A percentile compares a stretch with the other conserved stretches of the same genome.
Evolutionary conservation across 2,797 vertebrate species (phyloP).

Genomic region (Melanotaenia boesemani): DNA sequence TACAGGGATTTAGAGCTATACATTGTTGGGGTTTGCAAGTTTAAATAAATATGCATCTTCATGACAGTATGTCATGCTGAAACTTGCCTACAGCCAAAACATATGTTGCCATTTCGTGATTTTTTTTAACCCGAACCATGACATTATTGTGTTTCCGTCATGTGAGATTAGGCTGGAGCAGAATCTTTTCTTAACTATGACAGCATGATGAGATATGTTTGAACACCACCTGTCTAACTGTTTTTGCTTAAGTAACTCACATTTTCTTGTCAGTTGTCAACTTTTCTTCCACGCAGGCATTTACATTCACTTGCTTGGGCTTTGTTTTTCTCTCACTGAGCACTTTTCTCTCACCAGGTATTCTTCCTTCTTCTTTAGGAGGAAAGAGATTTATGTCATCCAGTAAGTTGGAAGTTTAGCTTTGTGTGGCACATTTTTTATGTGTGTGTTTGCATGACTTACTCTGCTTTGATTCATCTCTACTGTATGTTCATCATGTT

Average conservation of each 20-base stretch:
- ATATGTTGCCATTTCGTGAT: not conserved
- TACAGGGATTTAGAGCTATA: not conserved
- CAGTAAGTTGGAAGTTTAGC: slow-evolving; percentile 91
- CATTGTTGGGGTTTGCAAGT: not conserved
- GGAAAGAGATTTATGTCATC: slow-evolving; percentile 99
- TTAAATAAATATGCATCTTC: not conserved
- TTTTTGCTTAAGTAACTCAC: slow-evolving; percentile 27
- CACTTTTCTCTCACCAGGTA: slow-evolving; percentile 93
- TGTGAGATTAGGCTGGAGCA: not conserved
- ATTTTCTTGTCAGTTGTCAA: slow-evolving; percentile 18
- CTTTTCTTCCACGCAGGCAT: slow-evolving; percentile 12
- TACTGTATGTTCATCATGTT: slow-evolving; percentile 20
- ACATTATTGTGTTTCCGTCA: not conserved
- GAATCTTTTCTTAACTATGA: slow-evolving; percentile 8
- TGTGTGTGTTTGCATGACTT: slow-evolving; percentile 25
- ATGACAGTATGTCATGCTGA: not conserved
- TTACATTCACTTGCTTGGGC: slow-evolving; percentile 66
- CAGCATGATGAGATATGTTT: slow-evolving; percentile 11
- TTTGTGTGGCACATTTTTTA: slow-evolving; percentile 33
- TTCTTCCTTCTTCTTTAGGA: slow-evolving; percentile 99
- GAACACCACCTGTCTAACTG: slow-evolving; percentile 5
- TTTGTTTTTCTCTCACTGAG: slow-evolving; percentile 58
- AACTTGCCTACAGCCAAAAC: not conserved
- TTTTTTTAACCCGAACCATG: not conserved
- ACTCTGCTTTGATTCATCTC: not conserved